Evolutionary conservation across 2,888 invertebrate genomes (phyloP), one percentile per base, ranked within the genome.

Genomic region (Amphipoea oculea): DNA sequence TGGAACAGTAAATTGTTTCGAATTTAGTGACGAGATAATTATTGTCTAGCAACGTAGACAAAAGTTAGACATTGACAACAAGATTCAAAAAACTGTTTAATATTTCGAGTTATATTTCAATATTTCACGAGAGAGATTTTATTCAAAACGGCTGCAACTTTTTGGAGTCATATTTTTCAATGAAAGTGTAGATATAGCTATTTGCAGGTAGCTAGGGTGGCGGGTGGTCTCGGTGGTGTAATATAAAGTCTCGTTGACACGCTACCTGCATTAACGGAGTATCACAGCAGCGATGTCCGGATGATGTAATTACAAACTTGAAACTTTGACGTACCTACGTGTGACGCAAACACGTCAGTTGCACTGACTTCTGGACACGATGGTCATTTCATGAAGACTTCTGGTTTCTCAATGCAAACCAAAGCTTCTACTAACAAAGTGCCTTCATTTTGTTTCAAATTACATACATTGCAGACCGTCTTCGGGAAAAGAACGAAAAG

Each of bases 201-300:
- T 81, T 73, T 84, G 72, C 70, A 73, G 78, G 84, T 79, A 48
- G 66, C 57, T 36, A 51, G 66, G 75, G 81, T 74, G 78, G 78
- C 12, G 86, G 86, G 83, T 63, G 83, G 89, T 89, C 91, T 90
- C 92, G 67, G 79, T 71, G 89, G 91, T 83, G 82, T 90, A 83
- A 85, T 92, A 70, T 85, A 85, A 88, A 89, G 83, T 86, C 85
- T 82, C 79, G 84, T 82, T 80, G 84, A 92, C 92, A 92, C 82
- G 89, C 79, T 89, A 91, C 85, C 79, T 88, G 86, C 91, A 91
- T 92, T 88, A 90, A 76, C 71, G 76, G 73, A 84, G 84, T 82
- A 86, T 81, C 74, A 73, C 65, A 63, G 63, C 63, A 40, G 70
- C 75, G 65, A 81, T 79, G 82, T 80, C 68, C 77, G 78, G 77